Conservation (phyloP, 2,888 invertebrate species). For the Therioaphis trifolii region DNA sequence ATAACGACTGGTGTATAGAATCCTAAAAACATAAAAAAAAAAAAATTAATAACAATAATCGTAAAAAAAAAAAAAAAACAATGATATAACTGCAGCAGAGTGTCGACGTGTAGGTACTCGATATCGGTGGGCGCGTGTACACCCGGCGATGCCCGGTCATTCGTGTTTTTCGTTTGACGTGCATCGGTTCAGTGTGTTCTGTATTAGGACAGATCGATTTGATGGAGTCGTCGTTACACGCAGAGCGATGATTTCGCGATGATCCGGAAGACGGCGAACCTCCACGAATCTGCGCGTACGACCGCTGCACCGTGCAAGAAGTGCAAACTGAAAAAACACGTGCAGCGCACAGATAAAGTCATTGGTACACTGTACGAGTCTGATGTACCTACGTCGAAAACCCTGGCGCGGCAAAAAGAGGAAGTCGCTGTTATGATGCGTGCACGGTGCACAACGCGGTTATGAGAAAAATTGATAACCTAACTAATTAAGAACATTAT, state of each 20-base stretch:
- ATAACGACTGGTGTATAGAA: no score
- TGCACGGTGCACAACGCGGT: background rate
- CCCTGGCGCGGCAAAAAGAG: background rate
- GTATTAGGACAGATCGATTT: no score
- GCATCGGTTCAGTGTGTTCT: constrained; percentile 31
- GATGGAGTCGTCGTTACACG: background rate
- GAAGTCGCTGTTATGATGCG: background rate
- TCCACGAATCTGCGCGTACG: background rate
- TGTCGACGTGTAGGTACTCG: background rate
- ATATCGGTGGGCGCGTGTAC: background rate
- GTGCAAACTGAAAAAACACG: no score
- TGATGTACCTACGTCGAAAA: no score
- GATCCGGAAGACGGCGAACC: background rate
- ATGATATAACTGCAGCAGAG: background rate
- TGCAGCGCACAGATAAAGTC: no score
- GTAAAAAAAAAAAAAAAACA: background rate
- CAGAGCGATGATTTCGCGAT: background rate
- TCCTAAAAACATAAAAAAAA: no score
- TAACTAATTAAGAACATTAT: constrained; percentile 18
- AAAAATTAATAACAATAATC: background rate
- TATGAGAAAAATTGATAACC: constrained; percentile 41
- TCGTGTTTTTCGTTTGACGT: constrained; percentile 16
- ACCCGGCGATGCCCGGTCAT: constrained; percentile 6
- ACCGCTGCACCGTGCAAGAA: no score
- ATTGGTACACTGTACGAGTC: no score